phyloP scores from a whole-genome alignment of 2,888 invertebrate species.

The Philopedon plagiatum region DNA sequence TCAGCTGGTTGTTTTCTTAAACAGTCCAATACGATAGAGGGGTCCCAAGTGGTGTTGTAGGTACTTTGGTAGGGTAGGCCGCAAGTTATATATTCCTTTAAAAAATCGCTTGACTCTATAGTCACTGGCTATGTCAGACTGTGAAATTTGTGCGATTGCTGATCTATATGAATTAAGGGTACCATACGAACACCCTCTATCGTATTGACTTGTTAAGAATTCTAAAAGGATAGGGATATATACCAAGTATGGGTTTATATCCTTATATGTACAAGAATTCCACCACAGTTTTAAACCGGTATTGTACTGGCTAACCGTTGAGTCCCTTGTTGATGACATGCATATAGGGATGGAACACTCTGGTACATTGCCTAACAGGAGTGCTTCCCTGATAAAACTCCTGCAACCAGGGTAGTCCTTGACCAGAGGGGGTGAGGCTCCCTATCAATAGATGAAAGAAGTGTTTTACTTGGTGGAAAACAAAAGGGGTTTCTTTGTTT shows the following conservation, averaged over 20 bases:
- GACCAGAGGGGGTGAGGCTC: no score
- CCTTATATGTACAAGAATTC: not conserved
- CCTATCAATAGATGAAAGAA: no score
- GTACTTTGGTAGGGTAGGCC: conserved; percentile 31
- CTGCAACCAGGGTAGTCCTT: no score
- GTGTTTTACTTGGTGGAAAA: conserved; percentile 26
- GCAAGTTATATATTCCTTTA: conserved; percentile 34
- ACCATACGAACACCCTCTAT: conserved; percentile 29
- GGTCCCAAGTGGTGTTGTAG: conserved; percentile 31
- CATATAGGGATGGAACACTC: no score
- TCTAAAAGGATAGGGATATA: not conserved
- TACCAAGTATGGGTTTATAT: not conserved
- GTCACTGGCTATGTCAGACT: conserved; percentile 30
- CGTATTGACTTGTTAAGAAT: conserved; percentile 12
- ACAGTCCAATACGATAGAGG: conserved; percentile 19
- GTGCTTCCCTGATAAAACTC: no score
- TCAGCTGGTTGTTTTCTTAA: not conserved
- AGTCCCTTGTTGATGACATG: not conserved
- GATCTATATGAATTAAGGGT: conserved; percentile 38
- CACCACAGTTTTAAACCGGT: conserved; percentile 25
- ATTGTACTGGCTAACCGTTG: conserved; percentile 21
- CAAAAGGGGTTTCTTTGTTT: not conserved
- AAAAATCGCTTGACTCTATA: conserved; percentile 42
- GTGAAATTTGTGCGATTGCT: conserved; percentile 36
- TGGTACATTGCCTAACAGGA: no score